Evolutionary conservation across 2,113 vertebrate genomes (phyloP).

Genomic region (Chaetura pelagica): DNA sequence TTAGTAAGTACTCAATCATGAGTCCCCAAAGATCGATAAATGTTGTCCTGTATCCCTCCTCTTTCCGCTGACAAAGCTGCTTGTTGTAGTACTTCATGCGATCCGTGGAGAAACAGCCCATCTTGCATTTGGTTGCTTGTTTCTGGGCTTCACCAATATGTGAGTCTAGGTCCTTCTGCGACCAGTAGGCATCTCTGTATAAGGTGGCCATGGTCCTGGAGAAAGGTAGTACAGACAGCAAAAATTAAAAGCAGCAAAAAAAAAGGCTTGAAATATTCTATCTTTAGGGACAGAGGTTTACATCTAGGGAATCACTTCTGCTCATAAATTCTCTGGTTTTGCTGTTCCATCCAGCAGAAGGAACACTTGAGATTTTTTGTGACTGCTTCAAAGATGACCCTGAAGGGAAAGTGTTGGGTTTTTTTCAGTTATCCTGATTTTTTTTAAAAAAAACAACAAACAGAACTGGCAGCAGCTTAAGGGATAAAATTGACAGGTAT

Average conservation of each 20-base stretch:
- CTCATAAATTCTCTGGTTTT: background rate
- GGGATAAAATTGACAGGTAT: background rate
- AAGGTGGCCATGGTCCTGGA: conserved; percentile 84
- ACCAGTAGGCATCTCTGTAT: conserved; percentile 86
- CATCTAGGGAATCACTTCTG: background rate
- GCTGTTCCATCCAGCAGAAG: background rate
- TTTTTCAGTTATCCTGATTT: background rate
- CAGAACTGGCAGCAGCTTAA: background rate
- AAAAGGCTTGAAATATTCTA: background rate
- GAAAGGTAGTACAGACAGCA: background rate
- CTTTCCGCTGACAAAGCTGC: conserved; percentile 75
- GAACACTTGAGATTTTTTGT: background rate
- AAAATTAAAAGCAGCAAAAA: background rate
- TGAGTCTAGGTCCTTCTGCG: conserved; percentile 76
- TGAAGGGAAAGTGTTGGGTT: background rate
- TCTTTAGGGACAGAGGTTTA: background rate
- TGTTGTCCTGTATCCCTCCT: conserved; percentile 80
- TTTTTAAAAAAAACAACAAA: no score
- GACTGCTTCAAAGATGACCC: background rate
- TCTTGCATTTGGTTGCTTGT: conserved; percentile 76
- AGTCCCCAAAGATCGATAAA: conserved; percentile 88
- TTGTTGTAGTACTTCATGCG: conserved; percentile 78
- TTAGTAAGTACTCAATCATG: conserved; percentile 80
- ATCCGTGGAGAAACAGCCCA: conserved; percentile 73
- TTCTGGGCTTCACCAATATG: conserved; percentile 76